Base-by-base conservation (phyloP, 1,140 invertebrate species). In the Cyphomyrmex costatus region DNA sequence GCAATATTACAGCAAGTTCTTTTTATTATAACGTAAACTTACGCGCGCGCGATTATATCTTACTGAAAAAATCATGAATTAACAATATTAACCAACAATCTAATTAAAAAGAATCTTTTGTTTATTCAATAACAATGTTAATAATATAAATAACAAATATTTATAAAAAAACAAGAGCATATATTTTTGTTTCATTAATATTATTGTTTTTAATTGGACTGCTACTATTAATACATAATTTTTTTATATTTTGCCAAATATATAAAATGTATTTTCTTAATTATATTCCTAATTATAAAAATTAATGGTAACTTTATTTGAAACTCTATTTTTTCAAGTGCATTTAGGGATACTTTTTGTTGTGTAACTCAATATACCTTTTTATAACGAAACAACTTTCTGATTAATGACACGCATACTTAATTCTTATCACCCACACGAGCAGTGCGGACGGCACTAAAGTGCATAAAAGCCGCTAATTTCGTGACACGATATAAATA, bases 401-500 rank as follows among this genome's bases (percentile, higher is more conserved):
- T 51, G 42, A 51, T 7, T 6, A 42, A 74, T 3, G 42, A 51
- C 16, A 10, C 19, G 19, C 14, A 19, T 51, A 3, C 27, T 66
- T n/a, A n/a, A n/a, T n/a, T 78, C 30, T 79, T 79, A 56, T 66
- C 24, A 68, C 10, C 30, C 46, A 19, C 30, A 30, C 2, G 63
- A n/a, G 14, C 19, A n/a, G 5, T 49, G 36, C 36, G 36, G 21
- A 24, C 5, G 46, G 46, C 14, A 49, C 46, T 88, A 71, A 85
- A 73, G 27, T 16, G n/a, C 27, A 19, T 49, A 65, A 85, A 70
- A 65, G 46, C 65, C 76, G 33, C 16, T 49, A 70, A 77, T 77
- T 84, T 88, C 30, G 60, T 56, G 79, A 30, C 46, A 27, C 74
- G 63, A 53, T 51, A 88, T 77, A 88, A 88, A 77, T 46, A 76